These are phyloP conservation scores for Phodopus roborovskii DNA, from an alignment of 2,113 vertebrate species.

Conservation along the genomic window DNA sequence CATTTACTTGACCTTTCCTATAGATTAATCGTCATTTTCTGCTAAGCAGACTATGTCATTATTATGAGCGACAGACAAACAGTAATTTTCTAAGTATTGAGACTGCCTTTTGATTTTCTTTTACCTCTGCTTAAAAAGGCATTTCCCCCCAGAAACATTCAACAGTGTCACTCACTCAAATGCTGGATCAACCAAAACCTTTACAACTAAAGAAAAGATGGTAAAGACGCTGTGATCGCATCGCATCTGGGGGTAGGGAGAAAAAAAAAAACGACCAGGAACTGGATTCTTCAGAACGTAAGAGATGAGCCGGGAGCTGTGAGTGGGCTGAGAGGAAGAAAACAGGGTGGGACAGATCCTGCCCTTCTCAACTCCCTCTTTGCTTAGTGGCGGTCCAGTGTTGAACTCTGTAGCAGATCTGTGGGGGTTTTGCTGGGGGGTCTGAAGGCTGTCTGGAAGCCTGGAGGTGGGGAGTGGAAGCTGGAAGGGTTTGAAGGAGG, in stretches of 20 bases:
- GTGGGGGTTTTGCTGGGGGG: constrained; percentile 97
- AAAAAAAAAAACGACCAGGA: constrained; percentile 84
- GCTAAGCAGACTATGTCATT: constrained; percentile 87
- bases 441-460: constrained; percentile 99
- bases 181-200: constrained; percentile 85
- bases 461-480: constrained; percentile 98
- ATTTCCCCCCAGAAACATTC: constrained; percentile 82
- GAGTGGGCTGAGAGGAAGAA: constrained; percentile 82
- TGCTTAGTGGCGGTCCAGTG: constrained; percentile 98
- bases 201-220: constrained; percentile 80
- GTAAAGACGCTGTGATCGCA: constrained; percentile 87
- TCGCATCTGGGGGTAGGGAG: constrained; percentile 86
- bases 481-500: constrained; percentile 93
- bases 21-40: constrained; percentile 83
- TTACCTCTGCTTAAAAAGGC: constrained; percentile 81
- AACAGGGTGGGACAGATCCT: constrained; percentile 90
- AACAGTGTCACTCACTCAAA: constrained; percentile 86
- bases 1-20: constrained; percentile 82
- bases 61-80: constrained; percentile 87
- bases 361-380: constrained; percentile 90
- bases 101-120: constrained; percentile 85
- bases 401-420: constrained; percentile 99
- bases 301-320: constrained; percentile 87
- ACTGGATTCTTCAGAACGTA: constrained; percentile 91
- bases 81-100: constrained; percentile 85